Base-by-base conservation (phyloP, 2,888 invertebrate genomes). In the Busseola fusca region DNA sequence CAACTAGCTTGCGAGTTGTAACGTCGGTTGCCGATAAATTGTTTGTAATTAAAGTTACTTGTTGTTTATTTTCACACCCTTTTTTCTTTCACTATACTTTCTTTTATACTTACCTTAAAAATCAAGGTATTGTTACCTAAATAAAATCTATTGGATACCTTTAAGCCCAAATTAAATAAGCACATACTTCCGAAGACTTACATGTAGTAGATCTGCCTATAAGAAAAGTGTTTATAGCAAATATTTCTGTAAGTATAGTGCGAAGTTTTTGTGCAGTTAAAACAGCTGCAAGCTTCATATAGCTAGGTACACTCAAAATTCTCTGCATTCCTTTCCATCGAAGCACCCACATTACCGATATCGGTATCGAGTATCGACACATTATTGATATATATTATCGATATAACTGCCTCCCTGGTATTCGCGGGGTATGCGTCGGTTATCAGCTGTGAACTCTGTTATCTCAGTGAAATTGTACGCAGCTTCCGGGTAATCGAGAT, bases 381-480 rank as follows among this genome's bases (percentile, higher is more conserved):
- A 54, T 63, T 58, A 66, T 76, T 69, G 54, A 74, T 66, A 45
- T 66, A 45, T 50, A 68, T 62, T 69, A 81, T 83, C 82, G 77
- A 75, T 52, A 73, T 74, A 59, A n/a, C 57, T 48, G 64, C 85
- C 37, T 75, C 81, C 63, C 83, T 83, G 74, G 69, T 75, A 83
- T 82, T 84, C 72, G 82, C 84, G 77, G 78, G 77, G 81, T 71
- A 80, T 82, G 72, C 66, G 72, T 56, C 62, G 78, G 86, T 84
- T 86, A 87, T 84, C 87, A 74, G 64, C 58, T 69, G 70, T 84
- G 86, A 85, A 82, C 85, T 64, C 57, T 60, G 69, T 82, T 85
- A 87, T 87, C 86, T 85, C 58, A 48, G 73, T 74, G 78, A 83
- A 83, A 79, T 79, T 81, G 78, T 77, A 76, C 69, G 54, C 75